phyloP scores from a whole-genome alignment of 30 jellyfish, hydroid and myxozoan genomes.

The Hydractinia symbiolongicarpus region DNA sequence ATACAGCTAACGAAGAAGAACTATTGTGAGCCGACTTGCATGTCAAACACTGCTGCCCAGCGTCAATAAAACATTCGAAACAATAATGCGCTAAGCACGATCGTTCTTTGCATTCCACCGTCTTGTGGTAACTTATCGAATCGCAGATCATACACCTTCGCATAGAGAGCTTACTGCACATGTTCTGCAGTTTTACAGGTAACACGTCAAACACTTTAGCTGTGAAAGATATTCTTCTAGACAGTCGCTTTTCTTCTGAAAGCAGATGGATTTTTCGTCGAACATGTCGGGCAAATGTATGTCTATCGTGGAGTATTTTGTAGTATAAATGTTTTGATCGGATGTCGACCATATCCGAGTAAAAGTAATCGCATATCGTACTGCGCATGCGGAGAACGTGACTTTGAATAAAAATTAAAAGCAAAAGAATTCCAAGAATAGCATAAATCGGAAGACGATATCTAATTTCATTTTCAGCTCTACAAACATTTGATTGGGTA shows the following conservation, averaged over 20 bases:
- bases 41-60: constrained; percentile 67
- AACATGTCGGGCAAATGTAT: constrained; percentile 56
- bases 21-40: constrained; percentile 7
- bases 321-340: constrained; percentile 74
- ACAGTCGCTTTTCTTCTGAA: constrained; percentile 75
- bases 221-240: constrained; percentile 47
- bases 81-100: constrained; percentile 79
- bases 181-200: constrained; percentile 39
- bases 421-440: constrained; percentile 30
- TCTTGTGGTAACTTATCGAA: constrained; percentile 44
- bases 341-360: constrained; percentile 59
- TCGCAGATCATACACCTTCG: constrained; percentile 89
- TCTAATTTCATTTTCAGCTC: background rate
- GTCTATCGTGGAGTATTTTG: constrained; percentile 76
- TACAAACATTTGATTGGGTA: constrained; percentile 21
- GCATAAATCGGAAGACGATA: constrained; percentile 28
- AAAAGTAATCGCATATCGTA: constrained; percentile 73
- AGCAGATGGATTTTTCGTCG: constrained; percentile 60
- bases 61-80: constrained; percentile 78
- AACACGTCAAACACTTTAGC: constrained; percentile 42
- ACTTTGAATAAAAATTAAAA: constrained; percentile 44
- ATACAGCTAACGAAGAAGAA: background rate
- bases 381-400: constrained; percentile 77
- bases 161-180: constrained; percentile 35
- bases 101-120: constrained; percentile 52